Conservation (phyloP, 2,797 vertebrate genomes). For the Etheostoma nigrum region DNA sequence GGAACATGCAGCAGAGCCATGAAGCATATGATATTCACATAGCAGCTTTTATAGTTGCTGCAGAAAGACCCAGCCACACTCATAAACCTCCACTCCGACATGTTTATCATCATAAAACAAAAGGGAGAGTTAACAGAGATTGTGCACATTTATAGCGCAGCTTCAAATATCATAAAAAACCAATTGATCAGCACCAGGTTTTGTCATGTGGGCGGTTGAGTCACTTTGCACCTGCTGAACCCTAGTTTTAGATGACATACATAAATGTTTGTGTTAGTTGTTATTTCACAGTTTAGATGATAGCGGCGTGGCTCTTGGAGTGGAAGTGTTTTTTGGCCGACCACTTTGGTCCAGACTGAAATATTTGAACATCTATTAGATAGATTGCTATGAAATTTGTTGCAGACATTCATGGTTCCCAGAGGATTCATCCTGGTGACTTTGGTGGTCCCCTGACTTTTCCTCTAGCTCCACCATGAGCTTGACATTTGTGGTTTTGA, state of each 20-base stretch:
- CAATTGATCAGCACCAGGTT: slow-evolving; percentile 46
- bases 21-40: slow-evolving; percentile 43
- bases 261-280: slow-evolving; percentile 23
- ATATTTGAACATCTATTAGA: background rate
- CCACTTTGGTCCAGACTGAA: background rate
- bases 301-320: background rate
- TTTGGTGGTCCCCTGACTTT: background rate
- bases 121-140: slow-evolving; percentile 51
- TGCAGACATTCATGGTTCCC: background rate
- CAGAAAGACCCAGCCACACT: slow-evolving; percentile 38
- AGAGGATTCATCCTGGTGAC: background rate
- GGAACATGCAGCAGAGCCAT: slow-evolving; percentile 27
- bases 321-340: background rate
- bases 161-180: slow-evolving; percentile 51
- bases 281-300: slow-evolving; percentile 9
- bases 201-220: slow-evolving; percentile 13
- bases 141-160: slow-evolving; percentile 44
- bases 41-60: slow-evolving; percentile 52
- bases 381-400: background rate
- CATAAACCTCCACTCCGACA: slow-evolving; percentile 45
- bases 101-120: slow-evolving; percentile 56
- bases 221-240: slow-evolving; percentile 44
- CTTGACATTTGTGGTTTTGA: background rate
- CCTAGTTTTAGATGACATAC: background rate
- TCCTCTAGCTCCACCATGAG: background rate